Conservation (phyloP, 2,797 vertebrate species). For the Enteromius unitaeniatus region DNA sequence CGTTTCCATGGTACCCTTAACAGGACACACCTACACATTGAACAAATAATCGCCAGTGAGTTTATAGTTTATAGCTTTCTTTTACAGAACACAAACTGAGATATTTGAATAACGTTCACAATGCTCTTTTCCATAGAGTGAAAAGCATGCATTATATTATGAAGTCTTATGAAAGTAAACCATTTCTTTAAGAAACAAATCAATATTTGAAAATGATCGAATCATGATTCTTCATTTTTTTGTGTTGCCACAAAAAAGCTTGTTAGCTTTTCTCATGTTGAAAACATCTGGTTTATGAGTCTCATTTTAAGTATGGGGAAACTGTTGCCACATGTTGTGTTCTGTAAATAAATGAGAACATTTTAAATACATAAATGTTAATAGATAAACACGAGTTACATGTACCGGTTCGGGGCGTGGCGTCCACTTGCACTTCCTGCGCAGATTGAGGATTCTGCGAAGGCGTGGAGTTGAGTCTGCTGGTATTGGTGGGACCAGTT, state of each 20-base stretch:
- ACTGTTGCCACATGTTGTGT: not conserved
- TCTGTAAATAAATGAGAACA: not conserved
- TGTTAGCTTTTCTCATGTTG: not conserved
- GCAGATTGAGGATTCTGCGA: slow-evolving; percentile 84
- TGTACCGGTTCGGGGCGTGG: slow-evolving; percentile 90
- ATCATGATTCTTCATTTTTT: not conserved
- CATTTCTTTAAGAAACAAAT: not conserved
- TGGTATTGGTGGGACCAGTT: slow-evolving; percentile 76
- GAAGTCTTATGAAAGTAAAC: not conserved
- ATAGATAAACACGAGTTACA: not conserved
- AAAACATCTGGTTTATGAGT: not conserved
- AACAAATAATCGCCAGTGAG: slow-evolving; percentile 30
- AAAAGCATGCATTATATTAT: not conserved
- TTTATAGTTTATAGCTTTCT: not conserved
- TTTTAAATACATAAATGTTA: not conserved
- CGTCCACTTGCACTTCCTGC: slow-evolving; percentile 91
- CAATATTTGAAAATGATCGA: not conserved
- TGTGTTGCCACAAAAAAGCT: not conserved
- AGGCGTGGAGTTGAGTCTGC: slow-evolving; percentile 64
- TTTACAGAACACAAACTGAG: not conserved
- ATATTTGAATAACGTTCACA: not conserved
- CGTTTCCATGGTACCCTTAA: slow-evolving; percentile 92
- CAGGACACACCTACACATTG: slow-evolving; percentile 87
- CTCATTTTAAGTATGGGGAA: not conserved
- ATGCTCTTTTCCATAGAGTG: slow-evolving; percentile 14